phyloP scores from a whole-genome alignment of 2,888 invertebrate genomes.

The Petrolisthes manimaculis region DNA sequence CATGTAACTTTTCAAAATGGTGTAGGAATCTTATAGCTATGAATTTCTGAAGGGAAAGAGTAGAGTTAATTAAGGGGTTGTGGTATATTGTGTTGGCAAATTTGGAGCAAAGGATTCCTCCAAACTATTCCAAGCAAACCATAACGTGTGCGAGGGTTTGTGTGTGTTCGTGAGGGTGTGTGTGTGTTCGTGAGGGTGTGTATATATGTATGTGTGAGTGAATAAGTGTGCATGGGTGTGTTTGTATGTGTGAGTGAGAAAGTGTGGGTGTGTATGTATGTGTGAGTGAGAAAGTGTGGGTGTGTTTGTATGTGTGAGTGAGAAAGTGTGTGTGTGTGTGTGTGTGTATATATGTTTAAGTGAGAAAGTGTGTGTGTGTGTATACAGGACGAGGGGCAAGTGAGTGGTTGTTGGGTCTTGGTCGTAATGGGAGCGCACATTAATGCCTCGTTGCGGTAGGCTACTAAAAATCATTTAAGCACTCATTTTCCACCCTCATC shows the following conservation, averaged over 20 bases:
- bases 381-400: slow-evolving; percentile 9
- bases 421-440: slow-evolving; percentile 47
- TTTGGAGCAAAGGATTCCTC: no score
- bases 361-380: slow-evolving; percentile 28
- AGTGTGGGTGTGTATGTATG: neutral
- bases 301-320: neutral
- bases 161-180: neutral
- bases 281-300: neutral
- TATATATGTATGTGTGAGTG: neutral
- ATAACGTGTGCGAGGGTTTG: neutral
- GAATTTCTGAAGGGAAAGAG: no score
- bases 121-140: no score
- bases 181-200: neutral
- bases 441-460: slow-evolving; percentile 54
- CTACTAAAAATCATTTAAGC: slow-evolving; percentile 60
- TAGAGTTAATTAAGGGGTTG: no score
- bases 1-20: no score
- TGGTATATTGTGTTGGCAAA: no score
- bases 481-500: slow-evolving; percentile 50
- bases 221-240: neutral
- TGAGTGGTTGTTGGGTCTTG: slow-evolving; percentile 8
- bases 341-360: slow-evolving; percentile 28
- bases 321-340: neutral
- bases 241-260: neutral
- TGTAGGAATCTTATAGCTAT: no score